Base-by-base conservation (phyloP, 2,797 vertebrate genomes). In the Pogoniulus pusillus region DNA sequence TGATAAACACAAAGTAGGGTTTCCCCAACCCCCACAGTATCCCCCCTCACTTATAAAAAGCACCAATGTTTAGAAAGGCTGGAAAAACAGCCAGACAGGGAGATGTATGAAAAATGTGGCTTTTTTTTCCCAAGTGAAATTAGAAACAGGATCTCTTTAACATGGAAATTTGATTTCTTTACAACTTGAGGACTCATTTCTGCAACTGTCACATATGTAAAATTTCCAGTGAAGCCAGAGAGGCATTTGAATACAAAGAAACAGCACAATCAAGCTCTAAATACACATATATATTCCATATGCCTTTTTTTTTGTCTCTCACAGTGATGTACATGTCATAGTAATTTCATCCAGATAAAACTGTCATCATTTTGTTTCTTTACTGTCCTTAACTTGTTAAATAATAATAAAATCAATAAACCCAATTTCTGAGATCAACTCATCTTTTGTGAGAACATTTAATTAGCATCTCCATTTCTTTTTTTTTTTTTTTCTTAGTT, bases 221-320 rank as follows among this genome's bases (percentile, higher is more conserved):
- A 94, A 94, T 91, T 90, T 90, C 32, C 58, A 83, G 88, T 62
- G 72, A 93, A 91, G 80, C 80, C 83, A 90, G 91, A 91, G 84
- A 89, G 80, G 83, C 51, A 68, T 95, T 79, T 95, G 90, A 91
- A 89, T 94, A 90, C 86, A 89, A 93, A 85, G 90, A 91, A 93
- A 87, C 65, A 91, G 68, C 75, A 92, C 85, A 91, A 91, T 85
- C 93, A 89, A 73, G 77, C 75, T 85, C 84, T 93, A 92, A 91
- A 82, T 91, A 95, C 85, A 85, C 93, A 87, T 91, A 90, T 92
- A 72, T 91, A 72, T 93, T 77, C 78, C 79, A 94, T 90, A 94
- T 84, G 82, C 32, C 32, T 91, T 91, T 91, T 85, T 63, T 87
- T 85, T 63, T 85, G 60, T 86, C 39, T 78, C 73, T 74, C 7